Evolutionary conservation across 2,888 invertebrate species (phyloP), one percentile per base, ranked within the genome.

Genomic region (Agrochola litura): DNA sequence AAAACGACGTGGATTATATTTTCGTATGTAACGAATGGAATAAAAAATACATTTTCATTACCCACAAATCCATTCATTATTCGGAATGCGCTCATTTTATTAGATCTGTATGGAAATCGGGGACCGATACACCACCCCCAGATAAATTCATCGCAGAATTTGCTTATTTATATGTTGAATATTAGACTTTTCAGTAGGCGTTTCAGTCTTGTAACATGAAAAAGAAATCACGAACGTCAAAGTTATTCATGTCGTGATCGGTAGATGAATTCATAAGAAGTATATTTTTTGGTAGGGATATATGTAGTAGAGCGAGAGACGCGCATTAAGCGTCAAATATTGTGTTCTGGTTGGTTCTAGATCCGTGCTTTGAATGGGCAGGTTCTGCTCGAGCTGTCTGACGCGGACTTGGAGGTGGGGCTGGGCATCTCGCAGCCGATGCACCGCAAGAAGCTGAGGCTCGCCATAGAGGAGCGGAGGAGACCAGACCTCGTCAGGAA

Each of bases 381-480:
- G 98, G 98, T 99, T 90, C 97, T 99, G 92, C 97, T 99, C 89
- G 99, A 99, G 96, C 97, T 99, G 91, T 98, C 98, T 92, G 99
- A 99, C 93, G 97, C 98, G 73, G 99, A 99, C 93, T 95, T 99
- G 93, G 99, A 99, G 95, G 98, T 98, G 73, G 99, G 99, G 8
- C 96, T 99, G 77, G 99, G 99, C n/a, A 98, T 99, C 89, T 97
- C 98, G 75, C 99, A 99, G 97, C 98, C 99, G 63, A 98, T 99
- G 97, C 99, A 99, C 94, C 97, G 99, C 90, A 99, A 99, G 95
- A 99, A 99, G 94, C 96, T 99, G 82, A 97, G 99, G 69, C 97
- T 99, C 89, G 99, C 99, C 75, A 99, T 99, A 86, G 99, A 99
- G 93, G 99, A 99, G 94, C 98, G 99, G 86, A 97, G 99, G 71